phyloP scores from a whole-genome alignment of 2,888 invertebrate genomes.

The Tipula lateralis region DNA sequence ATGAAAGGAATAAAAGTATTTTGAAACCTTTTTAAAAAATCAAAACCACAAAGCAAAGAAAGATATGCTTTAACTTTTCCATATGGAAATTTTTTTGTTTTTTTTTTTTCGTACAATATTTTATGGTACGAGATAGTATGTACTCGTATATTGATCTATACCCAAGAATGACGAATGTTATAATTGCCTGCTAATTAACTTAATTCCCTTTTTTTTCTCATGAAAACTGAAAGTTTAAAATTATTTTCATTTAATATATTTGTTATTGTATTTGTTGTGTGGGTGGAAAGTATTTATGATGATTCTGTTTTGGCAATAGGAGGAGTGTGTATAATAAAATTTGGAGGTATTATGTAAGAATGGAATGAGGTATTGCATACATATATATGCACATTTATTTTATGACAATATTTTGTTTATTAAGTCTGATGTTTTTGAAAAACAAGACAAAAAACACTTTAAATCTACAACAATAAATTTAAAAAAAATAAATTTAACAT shows the following conservation, averaged over 20 bases:
- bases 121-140: not conserved
- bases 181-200: constrained; percentile 27
- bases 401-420: too few species aligned
- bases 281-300: too few species aligned
- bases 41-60: not conserved
- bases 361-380: too few species aligned
- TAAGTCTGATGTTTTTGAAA: too few species aligned
- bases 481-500: too few species aligned
- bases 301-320: too few species aligned
- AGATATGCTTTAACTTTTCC: not conserved
- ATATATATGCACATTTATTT: too few species aligned
- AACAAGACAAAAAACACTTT: too few species aligned
- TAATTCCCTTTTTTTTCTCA: not conserved
- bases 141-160: not conserved
- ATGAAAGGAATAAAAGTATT: not conserved
- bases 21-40: not conserved
- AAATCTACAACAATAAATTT: too few species aligned
- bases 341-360: too few species aligned
- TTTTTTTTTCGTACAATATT: not conserved
- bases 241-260: not conserved
- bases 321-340: too few species aligned
- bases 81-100: not conserved
- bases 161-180: constrained; percentile 27
- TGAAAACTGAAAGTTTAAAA: not conserved
- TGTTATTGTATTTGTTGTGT: not conserved